These are phyloP conservation scores for Pelusios castaneus DNA, from an alignment of 2,113 vertebrate species.

Conservation along the genomic window DNA sequence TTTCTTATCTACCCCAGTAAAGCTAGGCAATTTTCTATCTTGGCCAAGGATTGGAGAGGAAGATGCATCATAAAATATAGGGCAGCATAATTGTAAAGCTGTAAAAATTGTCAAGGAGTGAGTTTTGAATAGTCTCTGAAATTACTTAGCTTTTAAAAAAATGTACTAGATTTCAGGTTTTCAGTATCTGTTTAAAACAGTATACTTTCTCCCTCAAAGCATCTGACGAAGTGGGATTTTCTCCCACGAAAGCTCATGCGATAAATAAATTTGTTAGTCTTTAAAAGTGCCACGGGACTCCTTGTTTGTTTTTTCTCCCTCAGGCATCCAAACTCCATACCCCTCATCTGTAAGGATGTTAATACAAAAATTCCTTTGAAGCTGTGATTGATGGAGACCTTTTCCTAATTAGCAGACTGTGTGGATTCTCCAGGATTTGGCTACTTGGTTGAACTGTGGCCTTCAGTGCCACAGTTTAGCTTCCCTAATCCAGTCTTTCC, in stretches of 20 bases:
- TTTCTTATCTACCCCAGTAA: neutral
- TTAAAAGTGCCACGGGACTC: too few species aligned
- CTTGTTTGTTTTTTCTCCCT: too few species aligned
- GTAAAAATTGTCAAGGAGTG: neutral
- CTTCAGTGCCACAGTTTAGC: neutral
- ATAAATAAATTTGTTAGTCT: too few species aligned
- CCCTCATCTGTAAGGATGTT: neutral
- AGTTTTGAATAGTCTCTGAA: neutral
- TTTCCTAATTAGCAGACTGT: rapidly evolving
- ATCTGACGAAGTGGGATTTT: too few species aligned
- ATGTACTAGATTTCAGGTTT: neutral
- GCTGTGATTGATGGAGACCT: neutral
- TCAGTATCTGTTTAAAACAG: neutral
- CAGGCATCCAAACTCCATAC: neutral
- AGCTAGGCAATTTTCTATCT: neutral
- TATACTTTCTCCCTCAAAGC: neutral
- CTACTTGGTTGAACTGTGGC: rapidly evolving
- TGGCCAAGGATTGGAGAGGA: neutral
- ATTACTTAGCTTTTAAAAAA: neutral
- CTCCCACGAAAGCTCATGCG: too few species aligned
- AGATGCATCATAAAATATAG: neutral
- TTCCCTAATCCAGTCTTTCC: neutral
- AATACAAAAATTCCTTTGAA: neutral
- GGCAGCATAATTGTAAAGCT: neutral
- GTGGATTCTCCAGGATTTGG: neutral